Evolutionary conservation across 2,888 invertebrate species (phyloP), one percentile per base, ranked within the genome.

Genomic region (Ethmia dodecea): DNA sequence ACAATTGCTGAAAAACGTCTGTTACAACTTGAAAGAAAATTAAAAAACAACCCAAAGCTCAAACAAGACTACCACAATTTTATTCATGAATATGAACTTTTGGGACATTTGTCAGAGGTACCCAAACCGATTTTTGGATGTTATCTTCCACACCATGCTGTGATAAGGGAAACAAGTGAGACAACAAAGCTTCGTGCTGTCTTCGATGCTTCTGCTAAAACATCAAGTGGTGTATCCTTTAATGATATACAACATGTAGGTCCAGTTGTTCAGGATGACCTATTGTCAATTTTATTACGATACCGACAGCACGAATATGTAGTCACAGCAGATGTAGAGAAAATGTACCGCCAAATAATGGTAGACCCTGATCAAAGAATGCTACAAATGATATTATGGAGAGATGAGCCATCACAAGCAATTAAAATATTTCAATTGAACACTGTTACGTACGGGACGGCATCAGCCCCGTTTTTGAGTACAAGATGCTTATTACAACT

Each of bases 391-490:
- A 36, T 41, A 6, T 13, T 41, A 16, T 41, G 37, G 43, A 13
- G 44, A 14, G 35, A 38, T 6, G 6, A 35, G 6, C 15, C 26
- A 4, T 8, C 15, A 0, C 1, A 18, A 11, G 31, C 34, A 6
- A 25, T 39, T 9, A 22, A 30, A 10, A 37, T 39, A 1, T 52
- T 43, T 27, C 35, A 46, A 5, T 3, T 26, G 54, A 18, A n/a
- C n/a, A n/a, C n/a, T n/a, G 63, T n/a, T n/a, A n/a, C n/a, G n/a
- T 14, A 28, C 25, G 55, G 63, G 1, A 54, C 48, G 2, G 38
- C 38, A 1, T 33, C 32, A 5, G 36, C 39, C 0, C 30, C 28
- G 8, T 40, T 32, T 25, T 9, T 40, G 5, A 34, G 35, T 18
- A 37, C 38, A 4, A 30, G 42, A 12, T 40, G 38, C 24, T 22